Evolutionary conservation across 2,888 invertebrate species (phyloP), one percentile per base, ranked within the genome.

Genomic region (Drosophila buzzatii): DNA sequence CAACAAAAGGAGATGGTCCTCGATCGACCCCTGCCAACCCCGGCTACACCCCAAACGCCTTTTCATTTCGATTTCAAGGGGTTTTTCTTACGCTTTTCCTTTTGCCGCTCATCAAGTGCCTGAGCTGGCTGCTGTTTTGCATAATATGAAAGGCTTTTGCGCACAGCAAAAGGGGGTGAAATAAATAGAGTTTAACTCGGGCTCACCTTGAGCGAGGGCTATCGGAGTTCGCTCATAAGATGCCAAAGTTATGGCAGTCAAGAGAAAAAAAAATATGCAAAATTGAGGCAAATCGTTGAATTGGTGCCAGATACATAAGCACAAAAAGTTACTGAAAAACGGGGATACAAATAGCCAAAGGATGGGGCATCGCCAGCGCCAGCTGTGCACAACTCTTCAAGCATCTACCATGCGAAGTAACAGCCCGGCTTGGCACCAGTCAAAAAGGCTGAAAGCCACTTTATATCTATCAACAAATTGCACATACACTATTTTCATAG

Each of bases 11-110:
- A 57, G 23, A 58, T 68, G 68, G 47, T 65, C 53, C 1, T 56
- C 47, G 59, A 58, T n/a, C 56, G 57, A 64, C 53, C 62, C 61
- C 79, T 72, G 53, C 27, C 8, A 31, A 8, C 9, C 47, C 31
- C 7, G 3, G 9, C 52, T n/a, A 7, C 23, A 52, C 37, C 37
- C n/a, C n/a, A 39, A 39, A 20, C 47, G 42, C 56, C 61, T 76
- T 76, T 87, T 74, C 67, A 76, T 82, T 73, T 68, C 62, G 82
- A 86, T 76, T 87, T 79, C 27, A 66, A 49, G 67, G 64, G 82
- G 80, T 73, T 67, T 49, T 74, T 65, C 56, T 57, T 53, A 55
- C 20, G 63, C 52, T 52, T 62, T 59, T 57, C 53, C 55, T 55
- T 56, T 53, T 55, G 63, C 60, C 62, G 64, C 81, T 79, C 69